phyloP scores from a whole-genome alignment of 1,140 invertebrate genomes.

The Thalassaphorura encarpata region DNA sequence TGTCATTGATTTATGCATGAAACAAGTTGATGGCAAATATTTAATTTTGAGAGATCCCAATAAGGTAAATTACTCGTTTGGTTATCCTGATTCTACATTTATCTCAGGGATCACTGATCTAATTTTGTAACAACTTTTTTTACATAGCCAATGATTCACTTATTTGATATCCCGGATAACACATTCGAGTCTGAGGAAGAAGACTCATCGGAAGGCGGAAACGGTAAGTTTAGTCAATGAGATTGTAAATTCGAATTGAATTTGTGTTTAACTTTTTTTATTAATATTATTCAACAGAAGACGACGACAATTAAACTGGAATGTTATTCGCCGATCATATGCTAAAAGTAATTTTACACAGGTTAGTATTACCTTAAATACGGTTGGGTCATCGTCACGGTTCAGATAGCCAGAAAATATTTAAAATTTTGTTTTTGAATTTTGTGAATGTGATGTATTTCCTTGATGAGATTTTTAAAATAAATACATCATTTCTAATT shows the following conservation, averaged over 20 bases:
- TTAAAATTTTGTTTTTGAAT: too few species aligned
- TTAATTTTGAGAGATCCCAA: conserved; percentile 99
- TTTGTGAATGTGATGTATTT: too few species aligned
- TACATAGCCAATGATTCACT: conserved; percentile 70
- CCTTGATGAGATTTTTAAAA: too few species aligned
- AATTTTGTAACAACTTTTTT: conserved; percentile 30
- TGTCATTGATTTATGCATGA: conserved; percentile 96
- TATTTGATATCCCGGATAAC: conserved; percentile 96
- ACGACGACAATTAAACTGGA: conserved; percentile 16
- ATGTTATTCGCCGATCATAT: not conserved
- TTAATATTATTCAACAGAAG: conserved; percentile 11
- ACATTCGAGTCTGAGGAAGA: conserved; percentile 97
- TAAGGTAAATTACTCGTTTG: conserved; percentile 49
- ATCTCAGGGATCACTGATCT: too few species aligned
- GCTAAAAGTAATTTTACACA: not conserved
- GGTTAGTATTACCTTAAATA: not conserved
- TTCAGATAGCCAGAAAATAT: too few species aligned
- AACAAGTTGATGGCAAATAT: conserved; percentile 92
- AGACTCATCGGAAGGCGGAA: conserved; percentile 76
- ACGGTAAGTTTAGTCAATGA: conserved; percentile 23
- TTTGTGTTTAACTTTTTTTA: not conserved
- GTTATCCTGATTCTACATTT: too few species aligned
- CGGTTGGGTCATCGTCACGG: not conserved
- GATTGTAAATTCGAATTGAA: not conserved
- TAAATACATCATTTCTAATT: too few species aligned